These are phyloP conservation scores for Takifugu rubripes DNA, from an alignment of 2,797 vertebrate species.

Conservation along the genomic window DNA sequence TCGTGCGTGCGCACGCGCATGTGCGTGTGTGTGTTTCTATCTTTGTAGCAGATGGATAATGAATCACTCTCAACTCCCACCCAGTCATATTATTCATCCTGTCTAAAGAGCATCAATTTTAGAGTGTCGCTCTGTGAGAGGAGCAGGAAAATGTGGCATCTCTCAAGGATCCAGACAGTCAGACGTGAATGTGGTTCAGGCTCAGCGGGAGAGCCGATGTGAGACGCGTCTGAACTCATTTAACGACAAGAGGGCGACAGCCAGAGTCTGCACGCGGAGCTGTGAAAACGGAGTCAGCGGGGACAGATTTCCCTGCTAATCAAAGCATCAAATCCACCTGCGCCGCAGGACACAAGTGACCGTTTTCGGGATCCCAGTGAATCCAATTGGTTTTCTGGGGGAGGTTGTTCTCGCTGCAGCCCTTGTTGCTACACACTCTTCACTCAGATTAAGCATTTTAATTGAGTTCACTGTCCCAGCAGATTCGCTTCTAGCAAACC, in stretches of 20 bases:
- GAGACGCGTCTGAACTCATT: conserved; percentile 26
- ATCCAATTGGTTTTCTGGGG: conserved; percentile 51
- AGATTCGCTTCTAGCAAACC: conserved; percentile 73
- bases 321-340: conserved; percentile 55
- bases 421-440: conserved; percentile 61
- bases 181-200: not conserved
- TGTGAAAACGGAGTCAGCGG: conserved; percentile 28
- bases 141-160: conserved; percentile 22
- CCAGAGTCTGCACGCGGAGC: conserved; percentile 10
- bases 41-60: conserved; percentile 82
- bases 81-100: conserved; percentile 86
- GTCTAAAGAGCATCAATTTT: conserved; percentile 80
- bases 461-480: conserved; percentile 76
- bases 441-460: conserved; percentile 73
- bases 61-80: conserved; percentile 82
- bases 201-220: conserved; percentile 22
- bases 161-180: conserved; percentile 6
- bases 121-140: conserved; percentile 48
- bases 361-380: conserved; percentile 55
- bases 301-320: conserved; percentile 53
- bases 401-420: conserved; percentile 38
- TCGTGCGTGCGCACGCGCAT: conserved; percentile 39
- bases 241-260: conserved; percentile 30
- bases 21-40: conserved; percentile 32
- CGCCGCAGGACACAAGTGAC: conserved; percentile 59